Base-by-base conservation (phyloP, 1,140 invertebrate genomes). In the Cydia fagiglandana region DNA sequence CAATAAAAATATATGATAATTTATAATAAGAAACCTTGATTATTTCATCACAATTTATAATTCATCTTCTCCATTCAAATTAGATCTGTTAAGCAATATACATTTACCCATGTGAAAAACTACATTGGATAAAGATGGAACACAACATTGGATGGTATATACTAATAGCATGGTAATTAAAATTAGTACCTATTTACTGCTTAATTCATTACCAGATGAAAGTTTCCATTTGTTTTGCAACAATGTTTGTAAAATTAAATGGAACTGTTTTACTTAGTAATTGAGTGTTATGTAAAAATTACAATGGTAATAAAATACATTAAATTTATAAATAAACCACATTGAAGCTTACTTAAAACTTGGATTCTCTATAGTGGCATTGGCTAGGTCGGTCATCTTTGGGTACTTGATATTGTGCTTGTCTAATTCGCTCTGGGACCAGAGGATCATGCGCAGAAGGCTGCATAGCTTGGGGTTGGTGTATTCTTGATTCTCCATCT, bases 341-440 rank as follows among this genome's bases (percentile, higher is more conserved):
- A 24, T 24, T 1, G 5, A 61, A 24, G 24, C 20, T 61, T 61
- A 61, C 56, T 61, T 61, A 61, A 61, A 93, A 96, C 93, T 97
- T 77, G 96, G 94, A 78, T 95, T 95, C 79, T 97, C 97, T 86
- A 98, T 96, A 0, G 95, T 95, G 20, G 96, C 97, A 80, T 95
- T 96, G 17, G 96, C 96, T 20, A 98, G 92, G 85, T 98, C 97
- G 15, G 96, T 97, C 97, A 99, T 98, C 93, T 97, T 97, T 1
- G 97, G 97, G 89, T 98, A 99, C 90, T 96, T 97, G 1, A 97
- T 95, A 93, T 98, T 98, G 85, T 98, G 98, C 85, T 97, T 98
- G 88, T 98, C 98, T 1, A 99, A 93, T 89, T 99, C 98, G 80
- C 97, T 96, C 91, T 99, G 98, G 1, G 97, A 97, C 98, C 98